Evolutionary conservation across 2,113 vertebrate species (phyloP).

Genomic region (Xiphophorus maculatus): DNA sequence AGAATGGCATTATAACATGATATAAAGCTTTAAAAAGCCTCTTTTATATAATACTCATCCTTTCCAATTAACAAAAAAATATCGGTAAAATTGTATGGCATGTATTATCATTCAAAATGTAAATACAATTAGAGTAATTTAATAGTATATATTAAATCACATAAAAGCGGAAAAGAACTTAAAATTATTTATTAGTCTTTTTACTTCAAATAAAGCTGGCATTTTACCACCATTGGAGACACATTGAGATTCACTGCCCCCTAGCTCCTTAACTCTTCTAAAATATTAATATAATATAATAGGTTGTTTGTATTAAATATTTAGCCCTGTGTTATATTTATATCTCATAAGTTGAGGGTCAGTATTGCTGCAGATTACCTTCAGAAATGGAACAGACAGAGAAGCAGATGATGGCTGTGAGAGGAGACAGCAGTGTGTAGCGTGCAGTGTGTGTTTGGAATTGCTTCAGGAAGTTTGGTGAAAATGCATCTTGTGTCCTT

Average conservation of each 20-base stretch:
- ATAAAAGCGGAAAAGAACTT: too few relatives aligned
- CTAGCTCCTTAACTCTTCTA: constrained; percentile 37
- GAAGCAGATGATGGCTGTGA: constrained; percentile 11
- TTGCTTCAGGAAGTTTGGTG: constrained; percentile 40
- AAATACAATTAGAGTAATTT: too few relatives aligned
- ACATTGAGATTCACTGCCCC: not conserved
- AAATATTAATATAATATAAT: constrained; percentile 74
- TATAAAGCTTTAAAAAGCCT: too few relatives aligned
- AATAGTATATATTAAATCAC: too few relatives aligned
- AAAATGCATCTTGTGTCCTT: constrained; percentile 54
- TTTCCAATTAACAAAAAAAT: too few relatives aligned
- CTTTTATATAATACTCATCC: too few relatives aligned
- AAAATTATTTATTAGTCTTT: not conserved
- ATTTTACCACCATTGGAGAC: not conserved
- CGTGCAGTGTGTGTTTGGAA: constrained; percentile 20
- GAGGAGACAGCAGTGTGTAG: constrained; percentile 12
- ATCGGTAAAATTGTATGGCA: too few relatives aligned
- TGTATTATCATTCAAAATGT: not conserved
- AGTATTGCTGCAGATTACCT: constrained; percentile 42
- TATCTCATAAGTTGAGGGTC: constrained; percentile 56
- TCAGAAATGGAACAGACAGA: constrained; percentile 16
- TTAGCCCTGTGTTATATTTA: constrained; percentile 62
- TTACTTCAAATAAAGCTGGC: not conserved
- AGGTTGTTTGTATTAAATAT: constrained; percentile 68
- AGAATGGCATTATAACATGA: too few relatives aligned